Base-by-base conservation (phyloP, 2,888 invertebrate genomes). In the Athalia rosae region DNA sequence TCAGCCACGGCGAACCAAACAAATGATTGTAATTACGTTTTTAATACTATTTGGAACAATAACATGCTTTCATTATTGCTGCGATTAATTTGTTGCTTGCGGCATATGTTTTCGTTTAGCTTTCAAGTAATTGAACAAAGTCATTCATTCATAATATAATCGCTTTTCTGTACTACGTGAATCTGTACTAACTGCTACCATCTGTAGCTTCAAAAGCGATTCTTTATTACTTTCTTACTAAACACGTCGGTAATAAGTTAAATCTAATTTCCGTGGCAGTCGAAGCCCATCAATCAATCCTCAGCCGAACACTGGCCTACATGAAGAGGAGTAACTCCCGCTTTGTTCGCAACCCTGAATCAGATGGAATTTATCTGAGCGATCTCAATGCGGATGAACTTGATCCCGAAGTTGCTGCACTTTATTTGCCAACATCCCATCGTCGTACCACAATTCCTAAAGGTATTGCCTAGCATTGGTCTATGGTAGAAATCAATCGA, bases 291-390 rank as follows among this genome's bases (percentile, higher is more conserved):
- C 90, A 91, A 81, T 97, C 97, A 59, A 96, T 97, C 93, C 92
- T 98, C 80, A 95, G 96, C 87, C 96, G 95, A 84, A 96, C 98
- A 95, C 96, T 98, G 90, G 95, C 96, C 82, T 98, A 98, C 90
- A 98, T 98, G 95, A 94, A 95, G 89, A 94, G 94, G 85, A 94
- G 93, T 58, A 92, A 93, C 86, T 90, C 90, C 79, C 92, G 92
- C 83, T 91, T 93, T 83, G 91, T 92, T 80, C 93, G 92, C 84
- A 92, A 92, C 85, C 92, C 92, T 45, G 93, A 92, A 85, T 91
- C 93, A 11, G 96, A 95, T 83, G 97, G 97, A 77, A 95, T 98
- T 82, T 99, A 98, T 90, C 92, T 99, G 79, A 97, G 98, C 77
- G 98, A 99, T 87, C 92, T 98, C 79, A 97, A 97, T 88, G 93